These are phyloP conservation scores for Myrmophylax atrothorax DNA, from an alignment of 2,113 vertebrate species.

Conservation along the genomic window DNA sequence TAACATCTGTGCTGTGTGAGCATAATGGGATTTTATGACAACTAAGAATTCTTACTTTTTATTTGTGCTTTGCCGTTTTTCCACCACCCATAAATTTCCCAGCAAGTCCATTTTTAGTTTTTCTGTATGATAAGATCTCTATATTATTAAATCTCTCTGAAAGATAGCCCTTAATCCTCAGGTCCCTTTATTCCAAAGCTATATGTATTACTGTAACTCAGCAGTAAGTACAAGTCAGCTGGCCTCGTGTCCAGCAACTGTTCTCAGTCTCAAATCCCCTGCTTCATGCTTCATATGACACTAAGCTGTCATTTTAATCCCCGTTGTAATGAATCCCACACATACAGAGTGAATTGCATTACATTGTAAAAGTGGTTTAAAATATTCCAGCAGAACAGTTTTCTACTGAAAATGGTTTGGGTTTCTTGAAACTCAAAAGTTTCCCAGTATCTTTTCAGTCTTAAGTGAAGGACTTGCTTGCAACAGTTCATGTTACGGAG, in stretches of 20 bases:
- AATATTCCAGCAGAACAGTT: neutral
- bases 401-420: neutral
- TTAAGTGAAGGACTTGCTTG: neutral
- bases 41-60: neutral
- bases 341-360: neutral
- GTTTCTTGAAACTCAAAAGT: neutral
- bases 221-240: conserved; percentile 33
- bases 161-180: conserved; percentile 19
- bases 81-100: neutral
- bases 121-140: neutral
- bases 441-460: neutral
- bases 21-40: neutral
- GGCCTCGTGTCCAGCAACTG: conserved; percentile 18
- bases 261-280: conserved; percentile 46
- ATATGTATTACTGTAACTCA: conserved; percentile 23
- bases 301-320: conserved; percentile 59
- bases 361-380: neutral
- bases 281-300: conserved; percentile 23
- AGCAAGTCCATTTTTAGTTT: neutral
- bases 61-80: neutral
- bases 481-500: neutral
- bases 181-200: conserved; percentile 30
- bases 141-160: conserved; percentile 2
- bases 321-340: conserved; percentile 47
- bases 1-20: neutral